phyloP scores from a whole-genome alignment of 2,888 invertebrate genomes.

The Salpingus planirostris region DNA sequence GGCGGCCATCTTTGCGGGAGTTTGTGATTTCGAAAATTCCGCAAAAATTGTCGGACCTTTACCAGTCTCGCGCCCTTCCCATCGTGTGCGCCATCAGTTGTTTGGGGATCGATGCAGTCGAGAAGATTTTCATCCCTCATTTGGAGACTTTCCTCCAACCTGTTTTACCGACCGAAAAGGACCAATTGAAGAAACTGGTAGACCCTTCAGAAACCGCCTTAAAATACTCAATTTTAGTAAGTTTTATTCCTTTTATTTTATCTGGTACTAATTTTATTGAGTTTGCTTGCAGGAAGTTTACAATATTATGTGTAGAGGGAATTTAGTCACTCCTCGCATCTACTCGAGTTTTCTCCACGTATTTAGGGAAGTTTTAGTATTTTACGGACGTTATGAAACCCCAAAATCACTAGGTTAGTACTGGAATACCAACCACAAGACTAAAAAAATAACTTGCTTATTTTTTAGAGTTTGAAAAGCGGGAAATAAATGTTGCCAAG shows the following conservation, averaged over 20 bases:
- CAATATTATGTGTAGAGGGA: slow-evolving; percentile 24
- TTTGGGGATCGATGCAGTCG: slow-evolving; percentile 31
- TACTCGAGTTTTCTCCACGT: slow-evolving; percentile 24
- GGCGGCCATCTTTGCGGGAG: slow-evolving; percentile 27
- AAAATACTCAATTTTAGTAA: slow-evolving; percentile 26
- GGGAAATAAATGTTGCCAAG: too few species aligned
- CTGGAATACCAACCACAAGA: too few species aligned
- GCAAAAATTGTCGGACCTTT: slow-evolving; percentile 25
- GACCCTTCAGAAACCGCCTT: slow-evolving; percentile 18
- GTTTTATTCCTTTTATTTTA: too few species aligned
- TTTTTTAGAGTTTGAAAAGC: too few species aligned
- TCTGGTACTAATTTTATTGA: too few species aligned
- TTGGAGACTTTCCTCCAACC: slow-evolving; percentile 26
- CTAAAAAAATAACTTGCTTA: too few species aligned
- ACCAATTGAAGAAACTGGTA: too few species aligned
- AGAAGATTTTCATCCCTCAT: slow-evolving; percentile 29
- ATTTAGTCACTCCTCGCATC: slow-evolving; percentile 16
- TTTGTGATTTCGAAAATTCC: slow-evolving; percentile 31
- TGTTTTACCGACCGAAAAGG: too few species aligned
- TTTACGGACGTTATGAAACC: too few species aligned
- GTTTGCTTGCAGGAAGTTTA: slow-evolving; percentile 26
- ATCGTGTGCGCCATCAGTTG: slow-evolving; percentile 29
- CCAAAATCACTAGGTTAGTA: too few species aligned
- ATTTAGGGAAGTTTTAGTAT: too few species aligned
- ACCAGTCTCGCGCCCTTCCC: slow-evolving; percentile 23